These are phyloP conservation scores for Oreochromis tanganicae DNA, from an alignment of 2,113 vertebrate genomes.

Conservation along the genomic window DNA sequence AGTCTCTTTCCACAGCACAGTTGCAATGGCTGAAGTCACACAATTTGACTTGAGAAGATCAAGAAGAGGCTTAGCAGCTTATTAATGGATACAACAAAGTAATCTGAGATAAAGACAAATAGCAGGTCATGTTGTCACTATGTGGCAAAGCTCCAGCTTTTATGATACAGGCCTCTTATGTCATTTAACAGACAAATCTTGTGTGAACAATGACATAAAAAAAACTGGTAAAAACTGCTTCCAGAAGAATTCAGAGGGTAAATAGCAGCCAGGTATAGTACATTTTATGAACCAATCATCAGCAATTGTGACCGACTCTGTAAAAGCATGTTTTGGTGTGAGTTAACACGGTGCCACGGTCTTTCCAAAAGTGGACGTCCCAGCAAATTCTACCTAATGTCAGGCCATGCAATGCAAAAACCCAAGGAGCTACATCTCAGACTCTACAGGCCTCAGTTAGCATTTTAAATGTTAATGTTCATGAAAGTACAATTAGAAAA, in stretches of 20 bases:
- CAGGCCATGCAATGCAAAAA: neutral
- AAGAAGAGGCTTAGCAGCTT: slow-evolving; percentile 48
- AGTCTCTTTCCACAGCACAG: slow-evolving; percentile 51
- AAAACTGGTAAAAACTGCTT: neutral
- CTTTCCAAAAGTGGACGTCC: neutral
- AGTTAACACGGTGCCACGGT: neutral
- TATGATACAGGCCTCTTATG: neutral
- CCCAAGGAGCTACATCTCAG: neutral
- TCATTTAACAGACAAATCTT: neutral
- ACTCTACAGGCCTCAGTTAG: neutral
- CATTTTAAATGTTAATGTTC: neutral
- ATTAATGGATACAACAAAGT: slow-evolving; percentile 61
- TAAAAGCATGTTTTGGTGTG: neutral
- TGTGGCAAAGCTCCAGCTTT: neutral
- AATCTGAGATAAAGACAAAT: neutral
- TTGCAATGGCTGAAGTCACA: slow-evolving; percentile 56
- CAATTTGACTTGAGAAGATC: slow-evolving; percentile 37
- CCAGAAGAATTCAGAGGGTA: neutral
- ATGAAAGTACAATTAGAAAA: neutral
- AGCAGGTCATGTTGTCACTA: slow-evolving; percentile 17
- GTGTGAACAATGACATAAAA: neutral
- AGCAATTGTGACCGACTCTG: neutral
- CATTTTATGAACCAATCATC: neutral
- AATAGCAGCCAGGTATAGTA: neutral
- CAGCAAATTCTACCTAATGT: neutral